Conservation (phyloP, 1,140 invertebrate species). For the Trichoplusia ni region DNA sequence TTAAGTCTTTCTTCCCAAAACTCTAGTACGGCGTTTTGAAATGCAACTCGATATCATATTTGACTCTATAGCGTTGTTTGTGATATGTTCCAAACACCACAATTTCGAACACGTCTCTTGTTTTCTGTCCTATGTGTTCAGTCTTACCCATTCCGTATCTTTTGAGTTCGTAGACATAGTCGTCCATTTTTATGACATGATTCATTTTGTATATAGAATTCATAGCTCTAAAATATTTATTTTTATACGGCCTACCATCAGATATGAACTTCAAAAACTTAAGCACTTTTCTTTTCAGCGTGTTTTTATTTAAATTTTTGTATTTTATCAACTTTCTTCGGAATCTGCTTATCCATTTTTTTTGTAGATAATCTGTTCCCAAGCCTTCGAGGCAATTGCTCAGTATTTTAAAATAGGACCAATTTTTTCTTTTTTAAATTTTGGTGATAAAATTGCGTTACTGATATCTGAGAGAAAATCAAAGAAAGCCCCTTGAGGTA, state of each 20-base stretch:
- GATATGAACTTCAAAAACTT: constrained; percentile 35
- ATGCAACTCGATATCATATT: constrained; percentile 38
- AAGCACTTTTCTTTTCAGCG: constrained; percentile 29
- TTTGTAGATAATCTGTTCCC: constrained; percentile 30
- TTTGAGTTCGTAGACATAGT: constrained; percentile 44
- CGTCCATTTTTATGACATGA: constrained; percentile 42
- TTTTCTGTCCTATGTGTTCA: constrained; percentile 34
- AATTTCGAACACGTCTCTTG: constrained; percentile 32
- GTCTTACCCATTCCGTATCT: constrained; percentile 30
- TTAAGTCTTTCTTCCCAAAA: constrained; percentile 34
- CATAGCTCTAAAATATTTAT: constrained; percentile 41
- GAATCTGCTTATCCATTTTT: constrained; percentile 33
- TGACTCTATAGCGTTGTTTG: constrained; percentile 20
- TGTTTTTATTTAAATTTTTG: constrained; percentile 16
- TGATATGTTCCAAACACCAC: constrained; percentile 36
- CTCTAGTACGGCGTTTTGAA: constrained; percentile 37
- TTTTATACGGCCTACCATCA: constrained; percentile 28
- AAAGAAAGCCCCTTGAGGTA: constrained; percentile 42
- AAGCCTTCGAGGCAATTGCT: constrained; percentile 32
- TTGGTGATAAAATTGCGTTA: constrained; percentile 24
- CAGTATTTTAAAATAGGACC: constrained; percentile 36
- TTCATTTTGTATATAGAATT: constrained; percentile 38
- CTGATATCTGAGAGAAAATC: constrained; percentile 42
- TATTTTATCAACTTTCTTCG: constrained; percentile 27
- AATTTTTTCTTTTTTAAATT: constrained; percentile 24